These are phyloP conservation scores for Patella pellucida DNA, from an alignment of 2,888 invertebrate species.

Conservation along the genomic window DNA sequence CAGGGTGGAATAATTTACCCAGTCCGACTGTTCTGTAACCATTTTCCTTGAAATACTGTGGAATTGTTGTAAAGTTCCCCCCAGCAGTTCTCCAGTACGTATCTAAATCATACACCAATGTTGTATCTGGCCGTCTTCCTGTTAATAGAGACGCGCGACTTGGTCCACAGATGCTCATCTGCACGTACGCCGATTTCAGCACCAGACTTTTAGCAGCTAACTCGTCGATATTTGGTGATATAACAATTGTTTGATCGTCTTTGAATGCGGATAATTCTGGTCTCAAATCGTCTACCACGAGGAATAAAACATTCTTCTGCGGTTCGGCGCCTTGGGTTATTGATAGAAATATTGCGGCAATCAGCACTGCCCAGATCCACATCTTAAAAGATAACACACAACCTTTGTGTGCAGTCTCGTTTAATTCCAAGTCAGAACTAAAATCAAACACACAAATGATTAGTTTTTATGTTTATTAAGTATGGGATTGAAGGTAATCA, in stretches of 20 bases:
- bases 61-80: background rate
- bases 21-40: background rate
- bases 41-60: background rate
- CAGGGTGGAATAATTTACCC: background rate
- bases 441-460: too few relatives aligned
- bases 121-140: background rate
- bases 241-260: background rate
- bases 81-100: slow-evolving; percentile 7
- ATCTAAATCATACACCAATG: background rate
- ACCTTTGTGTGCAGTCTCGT: too few relatives aligned
- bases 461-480: too few relatives aligned
- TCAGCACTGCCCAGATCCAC: background rate
- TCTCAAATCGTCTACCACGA: slow-evolving; percentile 1
- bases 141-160: background rate
- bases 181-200: background rate
- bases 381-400: too few relatives aligned
- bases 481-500: too few relatives aligned
- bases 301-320: background rate
- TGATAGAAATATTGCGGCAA: background rate
- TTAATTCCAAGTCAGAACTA: too few relatives aligned
- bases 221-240: background rate
- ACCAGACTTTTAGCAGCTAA: background rate
- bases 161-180: background rate
- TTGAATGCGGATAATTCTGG: background rate
- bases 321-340: background rate